Conservation (phyloP, 2,888 invertebrate genomes). For the Cantharis flavilabris region DNA sequence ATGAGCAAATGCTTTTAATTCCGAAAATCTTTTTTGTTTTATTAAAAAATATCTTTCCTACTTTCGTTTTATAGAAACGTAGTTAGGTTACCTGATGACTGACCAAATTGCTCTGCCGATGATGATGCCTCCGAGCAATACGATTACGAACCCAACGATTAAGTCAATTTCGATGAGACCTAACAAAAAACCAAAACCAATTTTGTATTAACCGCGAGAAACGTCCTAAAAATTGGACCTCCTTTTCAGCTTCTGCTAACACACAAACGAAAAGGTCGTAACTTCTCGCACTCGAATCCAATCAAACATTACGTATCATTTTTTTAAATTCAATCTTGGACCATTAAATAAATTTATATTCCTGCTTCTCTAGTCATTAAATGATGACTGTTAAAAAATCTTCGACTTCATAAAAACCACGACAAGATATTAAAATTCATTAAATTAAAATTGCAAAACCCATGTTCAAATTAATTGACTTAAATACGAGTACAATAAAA, state of each 20-base stretch:
- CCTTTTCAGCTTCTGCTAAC: conserved; percentile 22
- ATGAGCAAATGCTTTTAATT: conserved; percentile 8
- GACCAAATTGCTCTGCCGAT: conserved; percentile 42
- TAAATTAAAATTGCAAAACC: conserved; percentile 2
- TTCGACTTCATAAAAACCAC: background rate
- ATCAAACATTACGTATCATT: background rate
- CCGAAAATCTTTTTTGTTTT: background rate
- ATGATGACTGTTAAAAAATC: conserved; percentile 1
- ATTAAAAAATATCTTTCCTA: background rate
- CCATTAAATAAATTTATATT: conserved; percentile 1
- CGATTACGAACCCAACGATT: conserved; percentile 51
- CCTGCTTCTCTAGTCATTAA: conserved; percentile 3
- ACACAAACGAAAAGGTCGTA: conserved; percentile 7
- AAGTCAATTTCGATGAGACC: conserved; percentile 51
- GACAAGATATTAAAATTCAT: conserved; percentile 2
- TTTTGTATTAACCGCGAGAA: conserved; percentile 45
- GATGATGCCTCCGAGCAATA: conserved; percentile 44
- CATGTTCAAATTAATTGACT: conserved; percentile 4
- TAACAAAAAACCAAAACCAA: conserved; percentile 50
- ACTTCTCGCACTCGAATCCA: background rate
- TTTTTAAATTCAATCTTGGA: background rate
- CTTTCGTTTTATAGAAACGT: background rate
- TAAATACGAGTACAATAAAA: background rate
- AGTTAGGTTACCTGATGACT: conserved; percentile 25
- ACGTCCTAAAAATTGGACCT: conserved; percentile 24